Percentiles rank a stretch among this genome's conserved stretches.
These are phyloP conservation scores for Murina feae DNA, from an alignment of 2,113 vertebrate species.

Conservation along the genomic window DNA sequence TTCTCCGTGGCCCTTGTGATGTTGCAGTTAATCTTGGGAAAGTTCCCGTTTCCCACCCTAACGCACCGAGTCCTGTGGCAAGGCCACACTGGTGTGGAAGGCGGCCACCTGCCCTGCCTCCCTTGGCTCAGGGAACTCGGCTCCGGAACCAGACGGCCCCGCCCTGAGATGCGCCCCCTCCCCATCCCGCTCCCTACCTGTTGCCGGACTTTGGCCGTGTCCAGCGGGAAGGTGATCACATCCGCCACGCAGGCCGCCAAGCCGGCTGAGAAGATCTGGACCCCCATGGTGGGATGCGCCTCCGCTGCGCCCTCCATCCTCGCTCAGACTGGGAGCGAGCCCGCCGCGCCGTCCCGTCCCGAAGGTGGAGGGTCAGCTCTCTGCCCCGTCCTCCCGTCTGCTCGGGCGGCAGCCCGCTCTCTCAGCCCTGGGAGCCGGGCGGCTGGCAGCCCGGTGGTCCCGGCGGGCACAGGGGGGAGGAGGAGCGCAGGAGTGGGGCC, in stretches of 20 bases:
- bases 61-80: not conserved
- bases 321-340: not conserved
- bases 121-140: not conserved
- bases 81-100: not conserved
- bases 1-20: rapidly evolving
- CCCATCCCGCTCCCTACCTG: conserved; percentile 16
- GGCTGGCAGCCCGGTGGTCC: not conserved
- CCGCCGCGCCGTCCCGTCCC: too few relatives aligned
- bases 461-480: not conserved
- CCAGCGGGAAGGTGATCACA: conserved; percentile 88
- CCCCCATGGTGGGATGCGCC: conserved; percentile 81
- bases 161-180: rapidly evolving
- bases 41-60: not conserved
- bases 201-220: conserved; percentile 73
- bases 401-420: not conserved
- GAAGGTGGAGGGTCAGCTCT: not conserved
- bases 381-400: rapidly evolving
- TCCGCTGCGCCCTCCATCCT: conserved; percentile 86
- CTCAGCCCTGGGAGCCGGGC: not conserved
- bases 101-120: not conserved
- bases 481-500: not conserved
- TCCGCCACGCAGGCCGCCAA: conserved; percentile 87
- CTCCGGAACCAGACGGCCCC: not conserved
- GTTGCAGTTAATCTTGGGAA: not conserved
- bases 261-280: conserved; percentile 88